Evolutionary conservation across 2,113 vertebrate genomes (phyloP).

Genomic region (Thomomys bottae): DNA sequence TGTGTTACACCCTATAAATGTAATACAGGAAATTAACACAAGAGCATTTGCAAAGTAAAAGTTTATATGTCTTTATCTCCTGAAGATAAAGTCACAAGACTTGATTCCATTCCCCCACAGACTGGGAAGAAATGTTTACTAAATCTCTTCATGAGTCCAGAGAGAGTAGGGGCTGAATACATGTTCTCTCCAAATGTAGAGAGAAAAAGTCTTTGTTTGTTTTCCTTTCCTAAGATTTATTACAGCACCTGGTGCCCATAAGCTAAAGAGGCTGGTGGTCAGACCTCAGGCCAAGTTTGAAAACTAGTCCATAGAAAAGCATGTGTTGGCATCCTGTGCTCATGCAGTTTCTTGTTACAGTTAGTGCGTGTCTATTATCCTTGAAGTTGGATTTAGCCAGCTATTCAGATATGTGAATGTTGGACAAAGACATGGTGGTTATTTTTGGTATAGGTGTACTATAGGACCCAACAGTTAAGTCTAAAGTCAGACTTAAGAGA

Average conservation of each 20-base stretch:
- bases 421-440: not conserved
- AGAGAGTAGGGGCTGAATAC: not conserved
- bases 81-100: not conserved
- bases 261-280: not conserved
- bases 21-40: conserved; percentile 51
- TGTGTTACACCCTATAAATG: conserved; percentile 31
- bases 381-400: not conserved
- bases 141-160: not conserved
- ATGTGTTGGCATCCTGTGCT: not conserved
- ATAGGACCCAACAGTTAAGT: not conserved
- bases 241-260: not conserved
- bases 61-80: not conserved
- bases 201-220: not conserved
- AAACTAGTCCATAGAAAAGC: not conserved
- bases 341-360: not conserved
- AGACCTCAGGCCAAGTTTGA: not conserved
- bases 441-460: not conserved
- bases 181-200: not conserved
- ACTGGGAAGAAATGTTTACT: not conserved
- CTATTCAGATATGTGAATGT: fast-evolving
- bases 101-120: not conserved
- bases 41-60: conserved; percentile 50
- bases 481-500: not conserved
- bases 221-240: conserved; percentile 48
- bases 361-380: too few relatives aligned